Conservation (phyloP, 2,888 invertebrate species). For the Macrophya alboannulata region DNA sequence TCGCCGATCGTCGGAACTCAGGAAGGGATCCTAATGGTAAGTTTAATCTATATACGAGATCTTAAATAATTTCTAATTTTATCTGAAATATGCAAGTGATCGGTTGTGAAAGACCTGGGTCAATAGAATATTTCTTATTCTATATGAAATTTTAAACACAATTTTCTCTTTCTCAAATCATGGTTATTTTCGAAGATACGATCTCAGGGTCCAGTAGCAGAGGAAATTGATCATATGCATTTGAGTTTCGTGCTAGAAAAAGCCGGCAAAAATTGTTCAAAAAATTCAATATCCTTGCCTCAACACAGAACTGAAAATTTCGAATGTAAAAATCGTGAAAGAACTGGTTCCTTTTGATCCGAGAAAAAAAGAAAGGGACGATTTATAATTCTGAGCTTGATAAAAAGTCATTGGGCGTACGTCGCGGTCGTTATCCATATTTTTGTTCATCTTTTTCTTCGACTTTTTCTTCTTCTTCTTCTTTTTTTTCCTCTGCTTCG, state of each 20-base stretch:
- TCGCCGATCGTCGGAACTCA: constrained; percentile 66
- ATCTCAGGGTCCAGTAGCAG: no score
- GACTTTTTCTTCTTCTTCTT: neutral
- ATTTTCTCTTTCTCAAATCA: no score
- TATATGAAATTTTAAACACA: no score
- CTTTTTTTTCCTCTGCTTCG: neutral
- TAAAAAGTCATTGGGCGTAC: constrained; percentile 6
- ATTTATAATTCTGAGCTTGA: neutral
- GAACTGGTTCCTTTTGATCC: neutral
- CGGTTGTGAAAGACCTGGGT: no score
- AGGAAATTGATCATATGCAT: neutral
- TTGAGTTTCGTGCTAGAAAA: neutral
- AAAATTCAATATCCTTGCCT: neutral
- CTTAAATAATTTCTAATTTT: no score
- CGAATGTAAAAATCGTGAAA: neutral
- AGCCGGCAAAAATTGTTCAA: neutral
- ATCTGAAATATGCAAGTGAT: no score
- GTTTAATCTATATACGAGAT: constrained; percentile 29
- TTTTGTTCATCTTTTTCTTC: neutral
- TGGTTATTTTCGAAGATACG: no score
- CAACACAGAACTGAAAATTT: neutral
- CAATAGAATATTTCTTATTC: no score
- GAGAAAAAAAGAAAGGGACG: neutral
- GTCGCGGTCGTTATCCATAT: neutral
- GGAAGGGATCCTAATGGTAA: neutral